Base-by-base conservation (phyloP, 2,888 invertebrate genomes). In the Escarpia spicata region DNA sequence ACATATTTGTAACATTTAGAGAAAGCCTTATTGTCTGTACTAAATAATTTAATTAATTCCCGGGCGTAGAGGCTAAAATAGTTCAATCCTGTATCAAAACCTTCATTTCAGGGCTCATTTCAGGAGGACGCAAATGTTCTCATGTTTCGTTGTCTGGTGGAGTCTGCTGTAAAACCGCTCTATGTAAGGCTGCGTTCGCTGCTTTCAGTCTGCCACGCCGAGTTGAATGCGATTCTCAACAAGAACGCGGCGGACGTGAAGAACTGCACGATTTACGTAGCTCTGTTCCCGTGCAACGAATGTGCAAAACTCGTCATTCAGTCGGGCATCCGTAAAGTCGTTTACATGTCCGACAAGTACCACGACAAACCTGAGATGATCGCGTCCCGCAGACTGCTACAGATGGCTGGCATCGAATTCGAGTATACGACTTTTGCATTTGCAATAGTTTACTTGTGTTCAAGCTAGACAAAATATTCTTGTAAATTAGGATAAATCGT, bases 261-360 rank as follows among this genome's bases (percentile, higher is more conserved):
- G 94, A 97, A 97, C 94, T 98, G 98, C 95, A 97, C 97, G 0
- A 97, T 99, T 0, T 99, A 98, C 96, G 98, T 99, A 0, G 98
- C 98, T 0, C 96, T 99, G 37, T 99, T 99, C 96, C 99, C 99
- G 0, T 99, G 99, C 96, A 99, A 99, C 96, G 99, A 99, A 96
- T 99, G 99, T 97, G 98, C 99, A 0, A 99, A 99, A 96, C 97
- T 99, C 60, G 98, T 99, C 60, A 98, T 99, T 94, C 99, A 99
- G 96, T 98, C 98, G 0, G 98, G 99, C 0, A 98, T 99, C 60
- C 97, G 96, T 92, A 97, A 98, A 92, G 96, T 96, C 19, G 94
- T 96, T 26, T 99, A 98, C 96, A 97, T 98, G 95, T 98, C 98
- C 0, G 98, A 99, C 96, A 98, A 98, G 96, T 97, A 98, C 96